Evolutionary conservation across 2,888 invertebrate species (phyloP).

Genomic region (Plemyria rubiginata): DNA sequence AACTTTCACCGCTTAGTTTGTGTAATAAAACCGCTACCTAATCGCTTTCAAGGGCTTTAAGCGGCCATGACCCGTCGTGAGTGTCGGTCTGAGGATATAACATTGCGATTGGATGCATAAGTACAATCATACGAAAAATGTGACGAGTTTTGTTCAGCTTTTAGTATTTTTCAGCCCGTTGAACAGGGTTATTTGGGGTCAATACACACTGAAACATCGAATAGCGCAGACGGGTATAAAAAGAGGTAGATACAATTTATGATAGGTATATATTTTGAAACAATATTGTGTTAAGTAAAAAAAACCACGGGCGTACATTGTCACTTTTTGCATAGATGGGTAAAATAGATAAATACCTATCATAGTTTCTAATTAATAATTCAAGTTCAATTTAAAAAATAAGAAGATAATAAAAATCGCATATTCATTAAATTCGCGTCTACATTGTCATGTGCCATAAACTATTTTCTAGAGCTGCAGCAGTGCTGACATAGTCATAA

Average conservation of each 20-base stretch:
- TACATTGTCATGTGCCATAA: too few relatives aligned
- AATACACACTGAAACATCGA: constrained; percentile 22
- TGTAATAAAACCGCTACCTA: constrained; percentile 68
- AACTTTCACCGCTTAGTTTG: constrained; percentile 64
- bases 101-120: constrained; percentile 64
- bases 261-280: background rate
- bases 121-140: constrained; percentile 44
- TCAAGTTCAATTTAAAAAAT: background rate
- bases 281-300: too few relatives aligned
- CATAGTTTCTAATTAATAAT: too few relatives aligned
- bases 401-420: too few relatives aligned
- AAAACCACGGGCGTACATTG: background rate
- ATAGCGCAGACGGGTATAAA: constrained; percentile 18
- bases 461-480: too few relatives aligned
- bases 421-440: too few relatives aligned
- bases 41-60: constrained; percentile 82
- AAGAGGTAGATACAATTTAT: constrained; percentile 2
- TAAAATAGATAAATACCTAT: background rate
- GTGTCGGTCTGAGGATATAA: constrained; percentile 60
- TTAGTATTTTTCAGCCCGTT: constrained; percentile 50
- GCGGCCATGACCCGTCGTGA: constrained; percentile 81
- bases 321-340: background rate
- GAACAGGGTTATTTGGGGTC: constrained; percentile 40
- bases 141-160: constrained; percentile 44
- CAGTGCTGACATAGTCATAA: too few relatives aligned